These are phyloP conservation scores for Malurus leucopterus DNA, from an alignment of 2,797 vertebrate species.

Conservation along the genomic window DNA sequence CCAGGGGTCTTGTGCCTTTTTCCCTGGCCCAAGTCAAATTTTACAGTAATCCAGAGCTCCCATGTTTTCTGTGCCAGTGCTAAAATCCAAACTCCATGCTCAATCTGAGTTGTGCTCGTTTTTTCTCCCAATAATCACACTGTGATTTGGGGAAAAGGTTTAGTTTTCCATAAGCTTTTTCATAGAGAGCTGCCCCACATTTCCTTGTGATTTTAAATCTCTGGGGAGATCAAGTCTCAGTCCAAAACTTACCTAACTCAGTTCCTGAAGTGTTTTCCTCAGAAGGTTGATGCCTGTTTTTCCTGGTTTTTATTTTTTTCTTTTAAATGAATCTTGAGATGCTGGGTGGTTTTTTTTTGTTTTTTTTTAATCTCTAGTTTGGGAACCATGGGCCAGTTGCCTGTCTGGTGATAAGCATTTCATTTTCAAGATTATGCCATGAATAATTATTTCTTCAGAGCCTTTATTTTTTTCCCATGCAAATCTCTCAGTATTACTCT, in stretches of 20 bases:
- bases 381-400: neutral
- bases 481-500: neutral
- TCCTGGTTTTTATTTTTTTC: fast-evolving
- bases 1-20: neutral
- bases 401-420: neutral
- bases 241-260: neutral
- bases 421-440: neutral
- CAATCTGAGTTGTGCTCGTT: fast-evolving
- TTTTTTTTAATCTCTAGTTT: neutral
- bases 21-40: neutral
- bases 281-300: neutral
- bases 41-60: neutral
- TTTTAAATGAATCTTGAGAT: neutral
- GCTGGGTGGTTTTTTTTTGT: neutral
- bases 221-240: neutral
- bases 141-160: neutral
- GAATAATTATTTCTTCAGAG: conserved; percentile 2
- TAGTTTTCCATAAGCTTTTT: neutral
- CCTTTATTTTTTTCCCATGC: neutral
- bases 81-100: neutral
- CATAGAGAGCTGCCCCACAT: neutral
- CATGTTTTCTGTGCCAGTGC: fast-evolving
- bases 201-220: neutral
- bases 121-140: neutral
- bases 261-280: neutral